Percentiles rank a stretch among this genome's conserved stretches.
Conservation (phyloP, 2,797 vertebrate species). For the Tarsius wallacei region DNA sequence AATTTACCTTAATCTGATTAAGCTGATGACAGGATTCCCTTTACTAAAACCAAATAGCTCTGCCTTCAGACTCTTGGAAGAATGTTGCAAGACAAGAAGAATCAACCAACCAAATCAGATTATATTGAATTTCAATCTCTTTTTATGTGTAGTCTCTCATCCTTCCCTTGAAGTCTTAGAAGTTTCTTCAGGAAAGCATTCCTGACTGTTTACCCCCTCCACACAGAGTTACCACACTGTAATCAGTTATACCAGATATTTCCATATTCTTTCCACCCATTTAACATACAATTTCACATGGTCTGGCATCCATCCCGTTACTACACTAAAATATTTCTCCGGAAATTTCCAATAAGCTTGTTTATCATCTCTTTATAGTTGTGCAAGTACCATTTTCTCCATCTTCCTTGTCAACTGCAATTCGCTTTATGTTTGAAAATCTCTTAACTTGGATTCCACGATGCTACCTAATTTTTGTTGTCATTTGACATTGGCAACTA, state of each 20-base stretch:
- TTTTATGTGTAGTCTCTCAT: background rate
- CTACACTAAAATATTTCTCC: background rate
- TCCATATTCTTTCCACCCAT: background rate
- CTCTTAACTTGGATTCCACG: background rate
- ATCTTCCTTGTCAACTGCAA: background rate
- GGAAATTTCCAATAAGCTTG: background rate
- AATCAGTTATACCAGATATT: background rate
- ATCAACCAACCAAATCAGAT: background rate
- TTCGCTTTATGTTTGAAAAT: constrained; percentile 23
- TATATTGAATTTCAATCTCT: background rate
- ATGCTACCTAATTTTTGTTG: background rate
- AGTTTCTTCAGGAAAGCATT: background rate
- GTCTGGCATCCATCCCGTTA: background rate
- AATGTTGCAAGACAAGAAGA: background rate
- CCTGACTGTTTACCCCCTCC: too few species aligned
- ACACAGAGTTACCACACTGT: background rate
- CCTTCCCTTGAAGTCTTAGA: background rate
- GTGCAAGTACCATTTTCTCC: background rate
- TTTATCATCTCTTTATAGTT: background rate
- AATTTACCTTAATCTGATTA: too few species aligned
- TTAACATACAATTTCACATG: background rate
- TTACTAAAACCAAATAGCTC: too few species aligned
- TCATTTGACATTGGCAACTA: background rate
- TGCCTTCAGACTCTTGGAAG: too few species aligned
- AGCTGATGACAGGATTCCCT: too few species aligned